Base-by-base conservation (phyloP, 2,113 vertebrate species). In the Gallinago undulata region DNA sequence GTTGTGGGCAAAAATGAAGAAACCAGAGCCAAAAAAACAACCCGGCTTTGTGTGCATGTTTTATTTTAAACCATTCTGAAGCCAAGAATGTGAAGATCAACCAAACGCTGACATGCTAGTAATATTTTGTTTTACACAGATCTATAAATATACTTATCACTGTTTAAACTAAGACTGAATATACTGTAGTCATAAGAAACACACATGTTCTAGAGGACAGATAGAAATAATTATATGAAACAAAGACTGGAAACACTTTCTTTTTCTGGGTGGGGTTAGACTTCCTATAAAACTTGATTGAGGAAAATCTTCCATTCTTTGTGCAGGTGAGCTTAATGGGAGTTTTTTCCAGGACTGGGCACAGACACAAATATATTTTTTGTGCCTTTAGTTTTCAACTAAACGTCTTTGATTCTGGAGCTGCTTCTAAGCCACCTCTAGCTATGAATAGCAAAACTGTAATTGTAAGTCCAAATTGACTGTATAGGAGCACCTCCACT, bases 11-110 rank as follows among this genome's bases (percentile, higher is more conserved):
- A 97, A 96, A 96, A 93, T 48, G 87, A 95, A 81, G 84, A 96
- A 92, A 90, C 48, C 37, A 37, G 89, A 97, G 95, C 91, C 96
- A 96, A 92, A 76, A 89, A 94, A 90, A 53, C 89, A 93, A 82
- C 91, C 41, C 88, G 88, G 57, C 87, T 87, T 96, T 95, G 73
- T 91, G 87, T 95, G 74, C 82, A 27, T 94, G 91, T 92, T 97
- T 97, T 96, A 96, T 97, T 97, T 97, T 96, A 96, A 97, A 89
- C 50, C 57, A 11, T 73, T 95, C 75, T 91, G 87, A 85, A 94
- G 96, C 96, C 96, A 97, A 95, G 96, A 96, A 96, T 97, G 96
- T 93, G 95, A 91, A 96, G 96, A 96, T 96, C 95, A 96, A 96
- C 96, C 86, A 87, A 97, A 96, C 94, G 94, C 95, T 96, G 95